Evolutionary conservation across 2,888 invertebrate species (phyloP), one percentile per base, ranked within the genome.

Genomic region (Caenorhabditis sp.): DNA sequence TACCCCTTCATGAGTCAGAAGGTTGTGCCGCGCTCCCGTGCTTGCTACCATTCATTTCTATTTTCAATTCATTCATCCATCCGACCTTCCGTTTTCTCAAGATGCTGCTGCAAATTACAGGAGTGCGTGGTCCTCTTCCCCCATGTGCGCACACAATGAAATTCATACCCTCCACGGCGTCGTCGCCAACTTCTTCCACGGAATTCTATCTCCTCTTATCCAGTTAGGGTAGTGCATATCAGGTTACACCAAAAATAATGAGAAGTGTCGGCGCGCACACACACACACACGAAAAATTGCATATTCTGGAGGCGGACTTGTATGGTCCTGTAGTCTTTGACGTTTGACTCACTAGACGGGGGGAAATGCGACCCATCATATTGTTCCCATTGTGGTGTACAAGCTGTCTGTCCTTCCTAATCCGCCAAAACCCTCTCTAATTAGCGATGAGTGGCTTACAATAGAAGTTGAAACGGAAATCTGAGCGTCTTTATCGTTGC

Each of bases 401-500:
- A 70, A 70, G 59, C 70, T 59, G 70, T 70, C 70, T 26, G 46
- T 46, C 58, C 50, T 2, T 58, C 70, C 58, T 70, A 70, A 70
- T 70, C 70, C 59, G 59, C 30, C 53, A 70, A 70, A 59, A 32
- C 32, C 41, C 41, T 55, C 61, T 66, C 61, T 66, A 74, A 74
- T 74, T 74, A 66, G 61, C 56, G 61, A 74, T 66, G 74, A 66
- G 66, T 55, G 61, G 55, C 53, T 74, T 59, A 73, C 73, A 73
- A 73, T 73, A 63, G 65, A n/a, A 73, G 65, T 62, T 73, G 65
- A 65, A 73, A 66, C 73, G 73, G 73, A 73, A 73, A 73, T 73
- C 65, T 73, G 73, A 73, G 71, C 41, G 58, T 43, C 48, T 68
- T n/a, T 52, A 24, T 59, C 26, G 66, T 50, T 22, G 7, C n/a